phyloP scores from a whole-genome alignment of 1,140 invertebrate genomes.

The Meteorus sp. region DNA sequence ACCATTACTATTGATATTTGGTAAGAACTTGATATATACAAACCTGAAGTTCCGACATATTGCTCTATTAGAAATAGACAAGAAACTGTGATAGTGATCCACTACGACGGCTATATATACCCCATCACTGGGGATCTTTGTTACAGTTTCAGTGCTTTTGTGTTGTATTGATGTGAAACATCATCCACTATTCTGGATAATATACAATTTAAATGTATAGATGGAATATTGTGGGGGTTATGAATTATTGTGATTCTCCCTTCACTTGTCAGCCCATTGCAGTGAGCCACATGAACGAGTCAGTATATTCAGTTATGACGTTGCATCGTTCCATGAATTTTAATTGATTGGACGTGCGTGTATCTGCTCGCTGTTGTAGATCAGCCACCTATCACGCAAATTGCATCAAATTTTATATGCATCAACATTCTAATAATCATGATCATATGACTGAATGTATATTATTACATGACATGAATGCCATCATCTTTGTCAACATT shows the following conservation, averaged over 20 bases:
- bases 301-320: conserved; percentile 36
- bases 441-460: no score
- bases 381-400: conserved; percentile 21
- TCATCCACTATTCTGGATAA: no score
- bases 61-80: conserved; percentile 44
- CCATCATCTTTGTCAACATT: no score
- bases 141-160: conserved; percentile 49
- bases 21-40: conserved; percentile 19
- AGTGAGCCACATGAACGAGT: conserved; percentile 15
- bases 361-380: conserved; percentile 17
- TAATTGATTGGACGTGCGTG: conserved; percentile 47
- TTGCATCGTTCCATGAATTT: conserved; percentile 33
- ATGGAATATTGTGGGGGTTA: conserved; percentile 17
- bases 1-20: no score
- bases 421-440: no score
- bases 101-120: conserved; percentile 49
- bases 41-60: conserved; percentile 52
- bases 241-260: conserved; percentile 32
- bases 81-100: conserved; percentile 49
- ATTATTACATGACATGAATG: no score
- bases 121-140: conserved; percentile 43
- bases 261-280: conserved; percentile 31
- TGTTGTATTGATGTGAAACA: conserved; percentile 26
- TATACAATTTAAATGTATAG: neutral
- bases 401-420: no score